These are phyloP conservation scores for Notarius quadriscutis DNA, from an alignment of 2,113 vertebrate genomes.

Conservation along the genomic window DNA sequence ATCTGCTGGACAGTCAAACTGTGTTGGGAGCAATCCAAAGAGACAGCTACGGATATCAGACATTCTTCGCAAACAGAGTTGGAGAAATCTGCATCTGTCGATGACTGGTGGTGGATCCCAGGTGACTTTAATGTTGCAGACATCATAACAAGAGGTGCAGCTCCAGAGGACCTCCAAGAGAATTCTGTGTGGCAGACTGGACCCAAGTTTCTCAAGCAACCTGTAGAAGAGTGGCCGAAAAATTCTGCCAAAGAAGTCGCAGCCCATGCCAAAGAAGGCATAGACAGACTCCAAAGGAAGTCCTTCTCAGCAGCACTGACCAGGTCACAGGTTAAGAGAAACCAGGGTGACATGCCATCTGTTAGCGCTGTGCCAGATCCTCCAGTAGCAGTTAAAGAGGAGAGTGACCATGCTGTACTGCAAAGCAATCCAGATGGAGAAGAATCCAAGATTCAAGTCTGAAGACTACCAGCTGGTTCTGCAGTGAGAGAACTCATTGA, in stretches of 20 bases:
- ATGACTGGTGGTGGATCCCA: constrained; percentile 52
- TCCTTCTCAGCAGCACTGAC: constrained; percentile 19
- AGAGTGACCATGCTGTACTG: no score
- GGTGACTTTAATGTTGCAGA: constrained; percentile 36
- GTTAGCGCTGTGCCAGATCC: neutral
- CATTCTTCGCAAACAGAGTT: no score
- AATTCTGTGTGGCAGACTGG: constrained; percentile 43
- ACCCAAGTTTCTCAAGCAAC: constrained; percentile 23
- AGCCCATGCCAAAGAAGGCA: constrained; percentile 25
- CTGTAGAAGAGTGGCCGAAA: constrained; percentile 39
- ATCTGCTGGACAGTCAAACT: no score
- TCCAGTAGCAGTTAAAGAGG: no score
- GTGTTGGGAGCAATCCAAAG: no score
- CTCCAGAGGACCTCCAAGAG: constrained; percentile 9
- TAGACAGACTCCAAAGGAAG: constrained; percentile 38
- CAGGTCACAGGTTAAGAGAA: constrained; percentile 13
- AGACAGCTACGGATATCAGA: no score
- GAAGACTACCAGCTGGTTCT: neutral
- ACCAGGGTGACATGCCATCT: neutral
- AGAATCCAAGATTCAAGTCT: neutral
- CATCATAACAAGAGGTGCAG: constrained; percentile 33
- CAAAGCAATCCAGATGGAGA: neutral
- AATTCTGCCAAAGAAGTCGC: constrained; percentile 22
- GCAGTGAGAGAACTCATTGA: neutral
- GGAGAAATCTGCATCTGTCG: neutral